These are phyloP conservation scores for Callorhinus ursinus DNA, from an alignment of 2,113 vertebrate genomes.

Conservation along the genomic window DNA sequence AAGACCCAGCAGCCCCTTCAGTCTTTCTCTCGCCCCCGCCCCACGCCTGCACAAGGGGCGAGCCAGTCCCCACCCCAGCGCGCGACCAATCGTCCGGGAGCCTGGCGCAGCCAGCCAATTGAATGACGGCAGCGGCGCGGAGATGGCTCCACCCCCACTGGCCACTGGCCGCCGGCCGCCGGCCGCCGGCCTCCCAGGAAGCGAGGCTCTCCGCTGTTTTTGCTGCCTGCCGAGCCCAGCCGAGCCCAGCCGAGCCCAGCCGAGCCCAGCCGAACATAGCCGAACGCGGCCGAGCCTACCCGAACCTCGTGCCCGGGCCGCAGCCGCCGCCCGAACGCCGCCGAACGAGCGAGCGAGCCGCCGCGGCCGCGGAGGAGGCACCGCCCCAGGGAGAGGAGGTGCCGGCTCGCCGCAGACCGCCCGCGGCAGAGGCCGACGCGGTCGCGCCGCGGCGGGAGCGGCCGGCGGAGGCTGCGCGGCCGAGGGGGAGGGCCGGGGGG, in stretches of 20 bases:
- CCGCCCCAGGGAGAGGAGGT: slow-evolving; percentile 74
- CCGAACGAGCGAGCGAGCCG: slow-evolving; percentile 27
- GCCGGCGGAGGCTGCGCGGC: slow-evolving; percentile 69
- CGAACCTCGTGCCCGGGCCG: slow-evolving; percentile 37
- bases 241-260: slow-evolving; percentile 29
- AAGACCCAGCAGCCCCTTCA: not conserved
- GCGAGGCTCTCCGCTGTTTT: slow-evolving; percentile 62
- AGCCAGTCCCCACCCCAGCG: slow-evolving; percentile 49
- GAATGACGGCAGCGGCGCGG: not conserved
- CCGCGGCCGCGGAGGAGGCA: slow-evolving; percentile 59
- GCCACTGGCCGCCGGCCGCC: not conserved
- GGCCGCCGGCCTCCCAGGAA: not conserved
- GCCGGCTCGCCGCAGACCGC: slow-evolving; percentile 59
- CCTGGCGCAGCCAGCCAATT: slow-evolving; percentile 53
- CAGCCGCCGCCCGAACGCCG: slow-evolving; percentile 38
- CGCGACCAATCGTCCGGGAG: slow-evolving; percentile 52
- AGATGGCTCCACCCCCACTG: not conserved
- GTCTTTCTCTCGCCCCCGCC: not conserved
- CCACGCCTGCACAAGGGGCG: not conserved
- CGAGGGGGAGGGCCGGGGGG: not conserved
- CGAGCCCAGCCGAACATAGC: slow-evolving; percentile 26
- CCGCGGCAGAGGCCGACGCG: slow-evolving; percentile 74
- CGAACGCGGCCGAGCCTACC: slow-evolving; percentile 57
- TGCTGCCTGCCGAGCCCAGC: slow-evolving; percentile 37
- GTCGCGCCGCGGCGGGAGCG: slow-evolving; percentile 76